Evolutionary conservation across 2,888 invertebrate species (phyloP).

Genomic region (Limnephilus rhombicus): DNA sequence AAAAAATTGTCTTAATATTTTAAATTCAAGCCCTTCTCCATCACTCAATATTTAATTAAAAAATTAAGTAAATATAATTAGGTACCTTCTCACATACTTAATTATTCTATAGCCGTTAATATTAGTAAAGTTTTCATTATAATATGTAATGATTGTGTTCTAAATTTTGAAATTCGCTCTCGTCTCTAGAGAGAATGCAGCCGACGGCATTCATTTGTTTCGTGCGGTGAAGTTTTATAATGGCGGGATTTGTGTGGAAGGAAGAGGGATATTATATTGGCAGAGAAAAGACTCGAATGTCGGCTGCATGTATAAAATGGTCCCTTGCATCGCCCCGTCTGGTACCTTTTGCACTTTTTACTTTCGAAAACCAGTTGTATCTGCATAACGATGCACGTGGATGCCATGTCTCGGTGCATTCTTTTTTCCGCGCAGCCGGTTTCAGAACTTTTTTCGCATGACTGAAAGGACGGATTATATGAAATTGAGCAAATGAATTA

Average conservation of each 20-base stretch:
- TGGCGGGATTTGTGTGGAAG: conserved; percentile 8
- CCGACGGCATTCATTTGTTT: conserved; percentile 38
- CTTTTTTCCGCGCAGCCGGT: conserved; percentile 39
- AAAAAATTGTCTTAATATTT: not conserved
- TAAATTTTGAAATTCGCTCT: not conserved
- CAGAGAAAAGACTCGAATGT: not conserved
- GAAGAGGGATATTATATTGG: not conserved
- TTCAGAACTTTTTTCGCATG: conserved; percentile 22
- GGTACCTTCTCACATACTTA: not conserved
- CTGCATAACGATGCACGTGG: conserved; percentile 64
- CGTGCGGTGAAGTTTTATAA: not conserved
- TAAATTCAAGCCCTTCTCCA: not conserved
- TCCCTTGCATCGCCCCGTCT: conserved; percentile 31
- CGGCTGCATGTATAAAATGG: conserved; percentile 1
- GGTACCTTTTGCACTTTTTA: conserved; percentile 40
- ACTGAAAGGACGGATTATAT: conserved; percentile 42
- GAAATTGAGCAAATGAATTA: conserved; percentile 56
- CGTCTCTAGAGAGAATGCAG: not conserved
- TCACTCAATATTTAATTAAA: not conserved
- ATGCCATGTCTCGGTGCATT: conserved; percentile 35
- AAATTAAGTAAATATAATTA: not conserved
- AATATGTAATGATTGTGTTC: not conserved
- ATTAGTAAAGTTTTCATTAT: not conserved
- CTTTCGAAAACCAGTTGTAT: conserved; percentile 61
- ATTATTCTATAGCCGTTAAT: not conserved